Percentiles rank a stretch among this genome's conserved stretches.
These are phyloP conservation scores for Aspiorhynchus laticeps DNA, from an alignment of 2,113 vertebrate species.

Conservation along the genomic window DNA sequence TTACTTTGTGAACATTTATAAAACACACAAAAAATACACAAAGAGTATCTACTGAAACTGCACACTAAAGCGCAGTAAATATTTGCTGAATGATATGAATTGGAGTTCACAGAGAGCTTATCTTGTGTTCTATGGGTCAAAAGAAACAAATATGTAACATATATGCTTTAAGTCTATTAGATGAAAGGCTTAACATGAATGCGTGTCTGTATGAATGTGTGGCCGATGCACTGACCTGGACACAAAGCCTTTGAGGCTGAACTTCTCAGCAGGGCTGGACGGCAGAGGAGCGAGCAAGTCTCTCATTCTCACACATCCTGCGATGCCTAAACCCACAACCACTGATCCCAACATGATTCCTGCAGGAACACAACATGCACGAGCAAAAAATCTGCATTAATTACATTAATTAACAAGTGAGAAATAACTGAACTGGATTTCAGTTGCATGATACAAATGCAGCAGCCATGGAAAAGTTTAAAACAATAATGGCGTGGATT, in stretches of 20 bases:
- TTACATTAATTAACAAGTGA: background rate
- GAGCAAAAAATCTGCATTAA: background rate
- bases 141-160: background rate
- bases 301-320: constrained; percentile 84
- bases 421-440: background rate
- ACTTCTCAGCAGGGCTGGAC: constrained; percentile 79
- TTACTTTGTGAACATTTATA: too few relatives aligned
- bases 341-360: constrained; percentile 86
- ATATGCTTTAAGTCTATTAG: background rate
- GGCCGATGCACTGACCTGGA: constrained; percentile 82
- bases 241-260: constrained; percentile 84
- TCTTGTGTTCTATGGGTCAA: background rate
- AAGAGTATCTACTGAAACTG: background rate
- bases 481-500: background rate
- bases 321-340: constrained; percentile 88
- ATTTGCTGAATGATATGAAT: background rate
- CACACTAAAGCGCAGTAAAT: background rate
- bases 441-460: background rate
- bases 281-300: constrained; percentile 80
- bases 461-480: background rate
- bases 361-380: constrained; percentile 25
- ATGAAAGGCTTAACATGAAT: too few relatives aligned
- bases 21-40: too few relatives aligned
- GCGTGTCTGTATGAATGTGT: background rate
- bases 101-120: background rate